These are phyloP conservation scores for Pristionchus fissidentatus DNA, from an alignment of 2,888 invertebrate species.

Conservation along the genomic window DNA sequence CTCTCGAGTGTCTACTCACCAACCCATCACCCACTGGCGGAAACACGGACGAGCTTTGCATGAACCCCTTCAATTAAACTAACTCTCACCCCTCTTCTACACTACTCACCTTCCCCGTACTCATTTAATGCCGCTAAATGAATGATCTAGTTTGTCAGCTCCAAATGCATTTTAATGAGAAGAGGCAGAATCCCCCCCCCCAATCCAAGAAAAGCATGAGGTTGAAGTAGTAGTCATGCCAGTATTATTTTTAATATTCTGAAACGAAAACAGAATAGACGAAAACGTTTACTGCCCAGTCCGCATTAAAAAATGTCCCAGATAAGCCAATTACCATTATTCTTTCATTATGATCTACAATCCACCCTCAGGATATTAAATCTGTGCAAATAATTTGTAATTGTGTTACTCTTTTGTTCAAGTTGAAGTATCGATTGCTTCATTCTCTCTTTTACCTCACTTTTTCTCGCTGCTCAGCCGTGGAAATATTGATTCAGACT, in stretches of 20 bases:
- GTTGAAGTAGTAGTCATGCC: too few relatives aligned
- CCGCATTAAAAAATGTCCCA: background rate
- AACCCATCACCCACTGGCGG: constrained; percentile 39
- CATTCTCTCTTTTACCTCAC: background rate
- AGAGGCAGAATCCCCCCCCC: too few relatives aligned
- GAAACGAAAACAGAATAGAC: too few relatives aligned
- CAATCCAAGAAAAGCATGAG: too few relatives aligned
- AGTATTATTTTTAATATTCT: background rate
- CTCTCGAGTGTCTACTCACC: constrained; percentile 42
- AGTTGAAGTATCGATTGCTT: background rate
- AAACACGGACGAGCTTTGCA: too few relatives aligned
- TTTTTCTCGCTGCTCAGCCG: background rate
- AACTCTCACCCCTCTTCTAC: too few relatives aligned
- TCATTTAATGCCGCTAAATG: too few relatives aligned
- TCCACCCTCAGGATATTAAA: background rate
- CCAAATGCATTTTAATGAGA: too few relatives aligned
- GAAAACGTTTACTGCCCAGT: too few relatives aligned
- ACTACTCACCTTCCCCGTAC: too few relatives aligned
- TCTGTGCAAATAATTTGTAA: background rate
- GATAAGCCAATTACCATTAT: background rate
- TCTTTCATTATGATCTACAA: background rate
- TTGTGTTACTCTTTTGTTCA: background rate
- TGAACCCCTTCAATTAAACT: too few relatives aligned
- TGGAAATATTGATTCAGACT: background rate
- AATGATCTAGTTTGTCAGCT: too few relatives aligned